Conservation (phyloP, 1,140 invertebrate genomes). For the Sogatella furcifera region DNA sequence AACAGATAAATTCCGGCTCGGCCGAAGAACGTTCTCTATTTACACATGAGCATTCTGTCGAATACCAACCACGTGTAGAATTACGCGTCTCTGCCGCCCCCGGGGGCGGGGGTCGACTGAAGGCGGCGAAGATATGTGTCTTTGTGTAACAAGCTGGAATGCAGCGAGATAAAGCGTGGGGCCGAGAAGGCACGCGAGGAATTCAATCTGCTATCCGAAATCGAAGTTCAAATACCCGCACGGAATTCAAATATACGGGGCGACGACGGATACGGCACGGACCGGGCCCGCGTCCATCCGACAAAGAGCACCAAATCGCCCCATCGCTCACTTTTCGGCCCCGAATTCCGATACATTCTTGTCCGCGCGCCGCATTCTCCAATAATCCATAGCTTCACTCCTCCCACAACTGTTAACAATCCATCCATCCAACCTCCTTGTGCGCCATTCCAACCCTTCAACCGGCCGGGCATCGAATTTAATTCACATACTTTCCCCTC, state of each 20-base stretch:
- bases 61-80: too few species aligned
- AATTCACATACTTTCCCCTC: too few species aligned
- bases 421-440: not conserved
- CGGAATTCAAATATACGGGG: not conserved
- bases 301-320: too few species aligned
- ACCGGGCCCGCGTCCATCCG: too few species aligned
- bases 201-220: constrained; percentile 3
- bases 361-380: not conserved
- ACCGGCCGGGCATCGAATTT: too few species aligned
- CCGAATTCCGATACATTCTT: not conserved
- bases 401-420: not conserved
- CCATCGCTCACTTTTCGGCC: not conserved
- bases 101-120: not conserved
- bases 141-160: not conserved
- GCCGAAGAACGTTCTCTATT: too few species aligned
- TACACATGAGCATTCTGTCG: too few species aligned
- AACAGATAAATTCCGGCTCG: too few species aligned
- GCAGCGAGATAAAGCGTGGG: not conserved
- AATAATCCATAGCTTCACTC: not conserved
- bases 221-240: constrained; percentile 3
- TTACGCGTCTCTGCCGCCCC: too few species aligned
- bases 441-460: not conserved
- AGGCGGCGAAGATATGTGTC: not conserved
- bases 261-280: not conserved
- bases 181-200: not conserved